These are phyloP conservation scores for Glaucidium brasilianum DNA, from an alignment of 2,113 vertebrate species.

Conservation along the genomic window DNA sequence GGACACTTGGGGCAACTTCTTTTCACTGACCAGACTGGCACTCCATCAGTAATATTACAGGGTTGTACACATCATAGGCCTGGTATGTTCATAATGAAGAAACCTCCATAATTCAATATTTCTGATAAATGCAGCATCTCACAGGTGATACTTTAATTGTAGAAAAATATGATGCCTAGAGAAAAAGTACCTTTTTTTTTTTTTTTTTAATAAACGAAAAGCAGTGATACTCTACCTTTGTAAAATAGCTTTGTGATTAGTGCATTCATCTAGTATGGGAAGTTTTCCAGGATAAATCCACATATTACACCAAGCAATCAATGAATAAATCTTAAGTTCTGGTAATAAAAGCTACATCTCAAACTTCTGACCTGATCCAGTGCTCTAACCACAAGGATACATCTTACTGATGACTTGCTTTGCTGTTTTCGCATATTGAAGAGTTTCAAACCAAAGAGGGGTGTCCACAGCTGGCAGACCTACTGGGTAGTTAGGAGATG, in stretches of 20 bases:
- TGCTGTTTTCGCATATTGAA: not conserved
- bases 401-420: not conserved
- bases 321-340: not conserved
- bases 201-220: not conserved
- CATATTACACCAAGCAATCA: not conserved
- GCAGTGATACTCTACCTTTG: not conserved
- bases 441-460: not conserved
- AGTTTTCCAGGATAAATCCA: not conserved
- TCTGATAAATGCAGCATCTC: not conserved
- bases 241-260: not conserved
- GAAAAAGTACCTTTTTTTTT: not conserved
- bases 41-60: not conserved
- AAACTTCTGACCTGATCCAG: not conserved
- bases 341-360: not conserved
- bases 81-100: not conserved
- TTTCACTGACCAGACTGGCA: not conserved
- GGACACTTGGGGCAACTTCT: not conserved
- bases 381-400: not conserved
- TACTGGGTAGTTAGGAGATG: not conserved
- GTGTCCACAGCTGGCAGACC: not conserved
- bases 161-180: not conserved
- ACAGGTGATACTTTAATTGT: not conserved
- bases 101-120: not conserved
- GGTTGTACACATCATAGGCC: not conserved
- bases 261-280: not conserved